Evolutionary conservation across 2,888 invertebrate species (phyloP).

Genomic region (Eristalinus aeneus): DNA sequence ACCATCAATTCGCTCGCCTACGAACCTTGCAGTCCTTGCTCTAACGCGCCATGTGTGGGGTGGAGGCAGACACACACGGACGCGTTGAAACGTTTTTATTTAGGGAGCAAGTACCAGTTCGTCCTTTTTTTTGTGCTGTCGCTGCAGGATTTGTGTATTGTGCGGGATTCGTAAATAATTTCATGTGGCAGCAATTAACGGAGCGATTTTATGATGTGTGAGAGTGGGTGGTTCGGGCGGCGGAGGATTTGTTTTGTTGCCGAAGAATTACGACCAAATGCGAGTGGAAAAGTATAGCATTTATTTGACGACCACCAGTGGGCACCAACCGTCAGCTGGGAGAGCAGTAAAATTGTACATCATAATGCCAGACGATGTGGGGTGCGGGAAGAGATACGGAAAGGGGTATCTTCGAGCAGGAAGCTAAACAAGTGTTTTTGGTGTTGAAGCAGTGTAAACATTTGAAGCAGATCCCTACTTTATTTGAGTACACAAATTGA

Average conservation of each 20-base stretch:
- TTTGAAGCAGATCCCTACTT: constrained; percentile 29
- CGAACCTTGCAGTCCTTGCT: constrained; percentile 23
- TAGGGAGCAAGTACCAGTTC: constrained; percentile 28
- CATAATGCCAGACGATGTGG: neutral
- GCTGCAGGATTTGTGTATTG: constrained; percentile 6
- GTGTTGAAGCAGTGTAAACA: constrained; percentile 43
- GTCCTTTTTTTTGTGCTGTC: constrained; percentile 35
- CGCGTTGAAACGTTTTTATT: constrained; percentile 54
- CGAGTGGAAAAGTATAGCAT: constrained; percentile 32
- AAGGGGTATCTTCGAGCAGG: constrained; percentile 2
- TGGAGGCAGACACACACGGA: constrained; percentile 10
- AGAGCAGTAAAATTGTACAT: neutral
- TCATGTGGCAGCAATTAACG: constrained; percentile 67
- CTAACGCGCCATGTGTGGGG: constrained; percentile 12
- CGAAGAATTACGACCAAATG: neutral
- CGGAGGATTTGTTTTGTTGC: neutral
- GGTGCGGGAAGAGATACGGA: neutral
- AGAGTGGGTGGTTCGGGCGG: constrained; percentile 9
- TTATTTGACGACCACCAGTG: constrained; percentile 34
- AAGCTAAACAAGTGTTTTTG: constrained; percentile 34
- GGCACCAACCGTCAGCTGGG: neutral
- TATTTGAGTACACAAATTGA: constrained; percentile 30
- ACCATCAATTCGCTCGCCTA: constrained; percentile 41
- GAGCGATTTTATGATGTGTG: constrained; percentile 56
- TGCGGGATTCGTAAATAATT: constrained; percentile 50